Evolutionary conservation across 2,797 vertebrate species (phyloP).

Genomic region (Mormyrops attenuatus): DNA sequence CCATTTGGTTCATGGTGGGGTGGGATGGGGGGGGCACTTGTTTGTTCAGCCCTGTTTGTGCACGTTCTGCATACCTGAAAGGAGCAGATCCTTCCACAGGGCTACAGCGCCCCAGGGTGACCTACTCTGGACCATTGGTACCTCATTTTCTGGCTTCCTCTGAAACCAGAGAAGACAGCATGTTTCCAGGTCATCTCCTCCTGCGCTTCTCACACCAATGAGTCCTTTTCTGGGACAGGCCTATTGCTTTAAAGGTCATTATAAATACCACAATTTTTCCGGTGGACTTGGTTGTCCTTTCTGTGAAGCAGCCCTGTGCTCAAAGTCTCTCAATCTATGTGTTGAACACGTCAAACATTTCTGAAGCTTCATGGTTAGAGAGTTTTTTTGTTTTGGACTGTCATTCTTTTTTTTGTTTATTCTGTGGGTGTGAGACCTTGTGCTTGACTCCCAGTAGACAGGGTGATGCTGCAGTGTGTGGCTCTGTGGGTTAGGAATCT

Average conservation of each 20-base stretch:
- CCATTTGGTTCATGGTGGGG: neutral
- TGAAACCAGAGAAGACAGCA: neutral
- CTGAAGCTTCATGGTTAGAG: neutral
- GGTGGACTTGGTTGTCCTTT: neutral
- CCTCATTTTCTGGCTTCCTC: neutral
- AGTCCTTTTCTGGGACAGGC: neutral
- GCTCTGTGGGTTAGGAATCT: neutral
- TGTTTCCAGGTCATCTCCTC: neutral
- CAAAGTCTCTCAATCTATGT: neutral
- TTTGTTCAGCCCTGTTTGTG: neutral
- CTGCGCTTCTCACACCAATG: neutral
- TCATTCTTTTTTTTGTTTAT: neutral
- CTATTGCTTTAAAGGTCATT: neutral
- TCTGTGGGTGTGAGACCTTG: neutral
- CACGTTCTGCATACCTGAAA: neutral
- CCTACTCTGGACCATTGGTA: neutral
- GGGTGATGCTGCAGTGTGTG: neutral
- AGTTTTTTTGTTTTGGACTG: neutral
- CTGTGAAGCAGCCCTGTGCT: neutral
- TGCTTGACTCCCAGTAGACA: neutral
- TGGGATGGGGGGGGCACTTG: neutral
- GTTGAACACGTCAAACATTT: neutral
- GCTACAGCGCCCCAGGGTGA: neutral
- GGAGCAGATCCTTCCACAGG: neutral
- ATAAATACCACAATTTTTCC: neutral